These are phyloP conservation scores for Bufo gargarizans DNA, from an alignment of 2,113 vertebrate genomes.

Conservation along the genomic window DNA sequence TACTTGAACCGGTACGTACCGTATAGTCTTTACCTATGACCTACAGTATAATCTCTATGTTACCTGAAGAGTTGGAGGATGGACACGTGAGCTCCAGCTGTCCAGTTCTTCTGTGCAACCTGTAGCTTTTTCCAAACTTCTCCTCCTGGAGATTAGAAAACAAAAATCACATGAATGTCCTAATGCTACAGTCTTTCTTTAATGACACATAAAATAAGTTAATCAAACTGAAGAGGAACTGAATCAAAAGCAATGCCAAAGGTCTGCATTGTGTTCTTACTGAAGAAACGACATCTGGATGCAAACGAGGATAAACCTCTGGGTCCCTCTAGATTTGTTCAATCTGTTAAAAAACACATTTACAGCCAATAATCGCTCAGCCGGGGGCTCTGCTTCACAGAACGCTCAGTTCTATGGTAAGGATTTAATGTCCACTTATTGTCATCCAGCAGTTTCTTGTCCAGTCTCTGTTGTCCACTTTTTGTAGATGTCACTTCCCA, in stretches of 20 bases:
- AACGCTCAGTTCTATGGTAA: neutral
- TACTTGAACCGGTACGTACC: neutral
- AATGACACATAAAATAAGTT: neutral
- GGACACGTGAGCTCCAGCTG: neutral
- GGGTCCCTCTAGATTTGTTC: slow-evolving; percentile 10
- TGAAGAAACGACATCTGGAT: slow-evolving; percentile 30
- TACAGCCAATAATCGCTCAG: neutral
- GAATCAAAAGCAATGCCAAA: neutral
- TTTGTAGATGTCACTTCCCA: slow-evolving; percentile 13
- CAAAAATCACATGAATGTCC: neutral
- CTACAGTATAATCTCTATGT: neutral
- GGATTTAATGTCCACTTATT: slow-evolving; percentile 14
- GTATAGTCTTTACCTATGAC: neutral
- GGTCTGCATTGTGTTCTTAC: neutral
- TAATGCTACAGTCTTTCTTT: slow-evolving; percentile 11
- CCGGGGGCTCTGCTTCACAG: neutral
- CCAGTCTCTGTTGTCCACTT: neutral
- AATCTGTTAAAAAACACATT: slow-evolving; percentile 10
- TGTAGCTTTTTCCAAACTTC: neutral
- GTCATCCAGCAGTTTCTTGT: slow-evolving; percentile 10
- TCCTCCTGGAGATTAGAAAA: neutral
- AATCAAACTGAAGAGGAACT: neutral
- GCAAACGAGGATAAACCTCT: slow-evolving; percentile 10
- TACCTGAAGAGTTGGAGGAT: slow-evolving; percentile 6
- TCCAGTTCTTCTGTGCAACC: neutral